phyloP scores from a whole-genome alignment of 2,797 vertebrate species.

The Anniella stebbinsi region DNA sequence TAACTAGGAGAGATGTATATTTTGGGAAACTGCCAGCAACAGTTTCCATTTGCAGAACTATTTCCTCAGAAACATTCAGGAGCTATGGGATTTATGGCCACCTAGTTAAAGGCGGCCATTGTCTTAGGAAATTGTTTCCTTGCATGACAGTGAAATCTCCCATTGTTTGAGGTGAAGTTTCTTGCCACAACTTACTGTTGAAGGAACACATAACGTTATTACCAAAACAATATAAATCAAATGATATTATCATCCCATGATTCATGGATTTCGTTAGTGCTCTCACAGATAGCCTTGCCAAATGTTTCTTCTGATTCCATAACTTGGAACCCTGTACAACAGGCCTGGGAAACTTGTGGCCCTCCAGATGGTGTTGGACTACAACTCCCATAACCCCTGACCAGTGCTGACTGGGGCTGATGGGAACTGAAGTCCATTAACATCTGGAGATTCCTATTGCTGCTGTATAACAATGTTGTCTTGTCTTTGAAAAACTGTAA shows the following conservation, averaged over 20 bases:
- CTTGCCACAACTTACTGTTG: background rate
- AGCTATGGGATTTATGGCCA: background rate
- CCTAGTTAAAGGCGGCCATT: background rate
- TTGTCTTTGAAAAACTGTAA: background rate
- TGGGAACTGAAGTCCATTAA: too few relatives aligned
- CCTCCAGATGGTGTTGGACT: too few relatives aligned
- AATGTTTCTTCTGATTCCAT: background rate
- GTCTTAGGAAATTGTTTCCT: conserved; percentile 16
- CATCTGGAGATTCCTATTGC: too few relatives aligned
- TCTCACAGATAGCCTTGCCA: background rate
- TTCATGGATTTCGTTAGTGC: background rate
- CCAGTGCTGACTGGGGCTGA: too few relatives aligned
- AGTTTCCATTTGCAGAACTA: conserved; percentile 4
- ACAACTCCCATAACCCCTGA: too few relatives aligned
- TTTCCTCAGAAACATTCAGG: conserved; percentile 8
- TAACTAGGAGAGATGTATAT: background rate
- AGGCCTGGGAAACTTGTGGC: background rate
- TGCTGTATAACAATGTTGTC: background rate
- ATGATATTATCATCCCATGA: background rate
- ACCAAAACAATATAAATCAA: background rate
- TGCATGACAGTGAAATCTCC: background rate
- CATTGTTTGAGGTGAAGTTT: background rate
- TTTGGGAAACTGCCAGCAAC: conserved; percentile 3
- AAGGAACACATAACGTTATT: background rate
- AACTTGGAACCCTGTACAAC: background rate